phyloP scores from a whole-genome alignment of 2,113 vertebrate genomes.

The Cettia cetti region DNA sequence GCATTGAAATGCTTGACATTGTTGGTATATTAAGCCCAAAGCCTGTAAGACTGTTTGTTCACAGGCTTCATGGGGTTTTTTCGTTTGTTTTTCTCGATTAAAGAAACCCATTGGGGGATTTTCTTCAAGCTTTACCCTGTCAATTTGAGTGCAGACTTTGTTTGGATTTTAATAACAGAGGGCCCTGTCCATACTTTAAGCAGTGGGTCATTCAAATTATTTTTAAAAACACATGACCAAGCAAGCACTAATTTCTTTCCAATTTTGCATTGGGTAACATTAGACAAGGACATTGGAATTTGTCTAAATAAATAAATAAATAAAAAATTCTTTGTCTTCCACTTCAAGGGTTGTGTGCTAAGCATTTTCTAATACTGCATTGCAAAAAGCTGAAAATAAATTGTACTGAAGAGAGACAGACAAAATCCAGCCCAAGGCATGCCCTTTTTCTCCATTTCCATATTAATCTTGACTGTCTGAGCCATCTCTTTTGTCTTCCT shows the following conservation, averaged over 20 bases:
- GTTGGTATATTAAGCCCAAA: background rate
- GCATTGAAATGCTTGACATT: constrained; percentile 29
- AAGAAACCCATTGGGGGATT: background rate
- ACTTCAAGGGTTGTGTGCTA: background rate
- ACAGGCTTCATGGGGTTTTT: background rate
- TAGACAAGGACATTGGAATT: constrained; percentile 18
- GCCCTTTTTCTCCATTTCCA: background rate
- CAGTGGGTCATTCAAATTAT: constrained; percentile 41
- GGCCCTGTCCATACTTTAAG: background rate
- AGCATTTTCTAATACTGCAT: constrained; percentile 1
- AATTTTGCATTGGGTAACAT: constrained; percentile 43
- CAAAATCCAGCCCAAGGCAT: background rate
- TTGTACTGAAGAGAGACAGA: background rate
- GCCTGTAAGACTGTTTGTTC: background rate
- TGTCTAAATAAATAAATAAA: background rate
- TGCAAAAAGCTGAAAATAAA: constrained; percentile 1
- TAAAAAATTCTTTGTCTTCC: background rate
- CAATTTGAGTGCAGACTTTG: background rate
- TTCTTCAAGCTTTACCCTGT: background rate
- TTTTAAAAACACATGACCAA: constrained; percentile 42
- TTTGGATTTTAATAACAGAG: constrained; percentile 36
- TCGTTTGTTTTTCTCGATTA: background rate
- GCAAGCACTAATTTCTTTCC: constrained; percentile 43
- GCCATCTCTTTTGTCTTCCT: background rate
- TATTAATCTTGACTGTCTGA: background rate